phyloP scores from a whole-genome alignment of 2,888 invertebrate genomes.

The Polydrusus pterygomalis region DNA sequence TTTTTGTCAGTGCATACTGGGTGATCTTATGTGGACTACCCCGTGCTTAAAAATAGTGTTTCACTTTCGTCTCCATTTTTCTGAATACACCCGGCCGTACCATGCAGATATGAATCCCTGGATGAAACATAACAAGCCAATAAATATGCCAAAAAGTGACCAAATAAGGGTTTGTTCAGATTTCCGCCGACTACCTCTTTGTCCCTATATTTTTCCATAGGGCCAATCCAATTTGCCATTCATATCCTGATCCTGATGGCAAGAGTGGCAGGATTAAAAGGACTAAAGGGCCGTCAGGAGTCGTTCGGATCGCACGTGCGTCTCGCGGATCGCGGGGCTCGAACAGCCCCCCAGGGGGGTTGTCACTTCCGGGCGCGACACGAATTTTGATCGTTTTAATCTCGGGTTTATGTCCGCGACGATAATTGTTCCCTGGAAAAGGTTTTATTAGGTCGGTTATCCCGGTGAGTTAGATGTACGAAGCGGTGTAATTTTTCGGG shows the following conservation, averaged over 20 bases:
- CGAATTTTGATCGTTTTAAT: conserved; percentile 55
- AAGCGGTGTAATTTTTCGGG: conserved; percentile 23
- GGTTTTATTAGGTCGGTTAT: conserved; percentile 36
- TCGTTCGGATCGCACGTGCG: conserved; percentile 53
- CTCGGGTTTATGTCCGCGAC: conserved; percentile 48
- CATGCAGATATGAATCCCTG: too few relatives aligned
- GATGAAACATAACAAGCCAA: too few relatives aligned
- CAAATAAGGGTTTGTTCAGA: neutral
- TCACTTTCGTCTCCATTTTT: too few relatives aligned
- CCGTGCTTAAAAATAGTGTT: too few relatives aligned
- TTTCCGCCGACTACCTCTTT: neutral
- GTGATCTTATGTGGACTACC: too few relatives aligned
- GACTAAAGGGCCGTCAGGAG: conserved; percentile 45
- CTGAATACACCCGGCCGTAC: too few relatives aligned
- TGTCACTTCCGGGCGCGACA: conserved; percentile 47
- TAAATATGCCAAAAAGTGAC: too few relatives aligned
- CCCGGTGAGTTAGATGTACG: conserved; percentile 19
- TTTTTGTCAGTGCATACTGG: too few relatives aligned
- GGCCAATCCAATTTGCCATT: conserved; percentile 36
- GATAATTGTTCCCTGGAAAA: conserved; percentile 45
- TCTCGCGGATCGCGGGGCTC: conserved; percentile 36
- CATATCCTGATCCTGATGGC: conserved; percentile 37
- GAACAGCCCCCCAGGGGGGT: conserved; percentile 36
- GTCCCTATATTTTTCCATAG: conserved; percentile 13
- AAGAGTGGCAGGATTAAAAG: conserved; percentile 42